phyloP scores from a whole-genome alignment of 1,140 invertebrate genomes.

The Brachionus calyciflorus region DNA sequence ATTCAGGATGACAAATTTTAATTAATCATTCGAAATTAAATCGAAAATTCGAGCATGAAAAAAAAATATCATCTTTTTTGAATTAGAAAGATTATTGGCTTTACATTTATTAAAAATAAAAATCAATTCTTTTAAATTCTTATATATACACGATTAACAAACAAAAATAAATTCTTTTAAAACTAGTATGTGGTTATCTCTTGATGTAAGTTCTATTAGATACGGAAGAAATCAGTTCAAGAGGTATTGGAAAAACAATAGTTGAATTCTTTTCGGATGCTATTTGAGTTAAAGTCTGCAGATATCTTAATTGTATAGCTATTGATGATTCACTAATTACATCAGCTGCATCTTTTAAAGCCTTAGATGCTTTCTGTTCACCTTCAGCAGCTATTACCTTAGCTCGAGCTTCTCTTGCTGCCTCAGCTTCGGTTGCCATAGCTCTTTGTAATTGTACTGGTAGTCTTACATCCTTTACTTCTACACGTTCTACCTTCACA shows the following conservation, averaged over 20 bases:
- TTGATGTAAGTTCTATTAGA: constrained; percentile 1
- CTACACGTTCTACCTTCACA: constrained; percentile 35
- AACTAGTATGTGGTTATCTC: no score
- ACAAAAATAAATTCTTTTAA: neutral
- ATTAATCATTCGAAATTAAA: constrained; percentile 30
- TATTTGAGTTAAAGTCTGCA: constrained; percentile 85
- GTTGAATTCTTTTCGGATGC: constrained; percentile 96
- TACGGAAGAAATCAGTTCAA: constrained; percentile 71
- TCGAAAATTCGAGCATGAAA: constrained; percentile 28
- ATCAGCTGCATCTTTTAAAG: constrained; percentile 47
- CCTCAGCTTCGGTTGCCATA: constrained; percentile 58
- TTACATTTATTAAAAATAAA: no score
- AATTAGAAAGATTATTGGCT: no score
- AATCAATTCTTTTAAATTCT: no score
- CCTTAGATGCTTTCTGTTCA: constrained; percentile 47
- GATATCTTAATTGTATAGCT: constrained; percentile 74
- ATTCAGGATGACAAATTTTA: constrained; percentile 13
- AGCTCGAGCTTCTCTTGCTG: constrained; percentile 54
- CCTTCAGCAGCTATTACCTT: constrained; percentile 51
- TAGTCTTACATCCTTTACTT: constrained; percentile 51
- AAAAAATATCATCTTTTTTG: no score
- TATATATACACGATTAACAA: neutral
- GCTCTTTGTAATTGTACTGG: constrained; percentile 54
- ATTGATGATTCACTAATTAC: constrained; percentile 64
- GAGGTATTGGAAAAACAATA: constrained; percentile 91